These are phyloP conservation scores for Eulemur rufifrons DNA, from an alignment of 2,113 vertebrate genomes.

Conservation along the genomic window DNA sequence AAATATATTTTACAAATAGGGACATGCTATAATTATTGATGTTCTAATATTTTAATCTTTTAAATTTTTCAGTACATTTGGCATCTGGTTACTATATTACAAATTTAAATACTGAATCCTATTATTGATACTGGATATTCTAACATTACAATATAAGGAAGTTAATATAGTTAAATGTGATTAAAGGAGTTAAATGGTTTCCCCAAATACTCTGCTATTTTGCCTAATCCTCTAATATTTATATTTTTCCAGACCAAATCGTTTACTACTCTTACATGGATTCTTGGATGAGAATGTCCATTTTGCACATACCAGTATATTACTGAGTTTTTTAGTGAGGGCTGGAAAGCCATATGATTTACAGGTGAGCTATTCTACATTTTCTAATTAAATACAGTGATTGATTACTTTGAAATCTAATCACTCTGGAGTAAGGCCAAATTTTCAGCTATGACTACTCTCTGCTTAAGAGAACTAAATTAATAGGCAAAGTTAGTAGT, in stretches of 20 bases:
- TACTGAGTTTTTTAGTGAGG: conserved; percentile 90
- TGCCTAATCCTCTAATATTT: conserved; percentile 58
- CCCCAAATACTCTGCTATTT: not conserved
- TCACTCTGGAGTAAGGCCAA: not conserved
- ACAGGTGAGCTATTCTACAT: conserved; percentile 83
- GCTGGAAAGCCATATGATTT: conserved; percentile 90
- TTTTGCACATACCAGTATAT: conserved; percentile 91
- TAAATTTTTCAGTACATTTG: not conserved
- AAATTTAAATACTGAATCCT: conserved; percentile 18
- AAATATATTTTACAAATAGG: not conserved
- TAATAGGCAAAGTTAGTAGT: not conserved
- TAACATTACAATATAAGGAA: not conserved
- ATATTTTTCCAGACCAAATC: conserved; percentile 85
- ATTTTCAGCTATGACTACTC: not conserved
- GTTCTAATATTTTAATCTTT: not conserved
- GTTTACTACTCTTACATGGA: conserved; percentile 88
- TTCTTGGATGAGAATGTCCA: conserved; percentile 91
- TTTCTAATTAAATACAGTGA: conserved; percentile 17
- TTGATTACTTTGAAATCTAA: conserved; percentile 43
- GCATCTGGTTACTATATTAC: not conserved
- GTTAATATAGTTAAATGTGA: not conserved
- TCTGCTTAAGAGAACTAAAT: conserved; percentile 1
- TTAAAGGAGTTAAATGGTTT: not conserved
- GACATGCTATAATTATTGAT: not conserved
- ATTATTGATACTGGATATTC: not conserved